Evolutionary conservation across 2,113 vertebrate species (phyloP).

Genomic region (Damaliscus lunatus): DNA sequence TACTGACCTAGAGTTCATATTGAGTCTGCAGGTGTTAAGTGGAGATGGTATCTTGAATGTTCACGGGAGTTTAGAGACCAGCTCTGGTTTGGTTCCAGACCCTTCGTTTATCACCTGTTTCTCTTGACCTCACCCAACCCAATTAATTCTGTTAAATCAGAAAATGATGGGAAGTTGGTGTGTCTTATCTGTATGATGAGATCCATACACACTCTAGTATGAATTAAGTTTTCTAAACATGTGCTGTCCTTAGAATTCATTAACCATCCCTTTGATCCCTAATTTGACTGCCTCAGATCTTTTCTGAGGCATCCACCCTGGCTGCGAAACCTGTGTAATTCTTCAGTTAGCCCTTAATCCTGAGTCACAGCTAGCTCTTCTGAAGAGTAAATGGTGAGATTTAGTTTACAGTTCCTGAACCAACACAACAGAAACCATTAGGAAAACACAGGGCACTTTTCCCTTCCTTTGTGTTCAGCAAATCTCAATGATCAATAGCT

Average conservation of each 20-base stretch:
- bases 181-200: neutral
- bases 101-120: neutral
- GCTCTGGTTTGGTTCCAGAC: neutral
- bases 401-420: neutral
- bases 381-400: no score
- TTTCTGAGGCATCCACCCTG: neutral
- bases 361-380: neutral
- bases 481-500: neutral
- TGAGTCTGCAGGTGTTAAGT: neutral
- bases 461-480: neutral
- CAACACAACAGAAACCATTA: neutral
- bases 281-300: neutral
- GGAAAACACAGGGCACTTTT: accelerated
- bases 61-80: neutral
- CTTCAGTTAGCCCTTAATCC: neutral
- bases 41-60: accelerated
- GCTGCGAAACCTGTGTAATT: neutral
- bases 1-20: no score
- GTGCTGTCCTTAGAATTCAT: neutral
- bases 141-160: neutral
- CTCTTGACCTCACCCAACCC: neutral
- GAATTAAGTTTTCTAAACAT: neutral
- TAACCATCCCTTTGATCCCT: neutral
- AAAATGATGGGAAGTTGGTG: neutral
- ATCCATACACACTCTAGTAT: neutral